Conservation (phyloP, 2,888 invertebrate genomes). For the Nomada hirtipes region DNA sequence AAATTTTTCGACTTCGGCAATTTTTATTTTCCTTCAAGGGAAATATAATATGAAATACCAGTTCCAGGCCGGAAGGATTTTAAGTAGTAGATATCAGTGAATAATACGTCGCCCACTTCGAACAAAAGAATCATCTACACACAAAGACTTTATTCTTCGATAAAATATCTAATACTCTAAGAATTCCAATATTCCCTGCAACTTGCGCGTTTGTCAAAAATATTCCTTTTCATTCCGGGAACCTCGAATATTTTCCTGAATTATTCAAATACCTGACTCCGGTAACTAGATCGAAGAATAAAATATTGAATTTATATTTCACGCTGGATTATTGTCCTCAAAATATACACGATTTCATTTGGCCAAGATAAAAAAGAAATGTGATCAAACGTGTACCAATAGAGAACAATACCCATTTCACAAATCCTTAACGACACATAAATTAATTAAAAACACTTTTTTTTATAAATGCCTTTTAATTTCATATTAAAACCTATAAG, state of each 20-base stretch:
- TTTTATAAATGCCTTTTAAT: too few relatives aligned
- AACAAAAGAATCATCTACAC: not conserved
- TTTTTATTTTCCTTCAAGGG: too few relatives aligned
- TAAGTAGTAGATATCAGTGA: not conserved
- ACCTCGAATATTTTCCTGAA: conserved; percentile 3
- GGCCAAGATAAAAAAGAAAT: not conserved
- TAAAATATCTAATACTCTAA: conserved; percentile 14
- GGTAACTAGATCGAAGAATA: not conserved
- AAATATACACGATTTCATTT: not conserved
- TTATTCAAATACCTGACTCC: not conserved
- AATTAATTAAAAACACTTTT: too few relatives aligned
- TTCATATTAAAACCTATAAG: not conserved
- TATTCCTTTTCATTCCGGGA: conserved; percentile 7
- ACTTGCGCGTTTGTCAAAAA: conserved; percentile 6
- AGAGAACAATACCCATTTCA: too few relatives aligned
- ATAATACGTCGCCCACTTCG: not conserved
- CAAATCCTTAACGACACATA: too few relatives aligned
- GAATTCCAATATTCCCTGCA: conserved; percentile 16
- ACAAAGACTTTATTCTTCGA: not conserved
- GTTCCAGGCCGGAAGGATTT: not conserved
- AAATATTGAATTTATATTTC: conserved; percentile 7
- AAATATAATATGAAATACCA: too few relatives aligned
- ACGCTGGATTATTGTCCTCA: not conserved
- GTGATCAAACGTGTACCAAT: too few relatives aligned
- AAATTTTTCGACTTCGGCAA: too few relatives aligned